Conservation (phyloP, 2,113 vertebrate species). For the Baryphthengus martii region DNA sequence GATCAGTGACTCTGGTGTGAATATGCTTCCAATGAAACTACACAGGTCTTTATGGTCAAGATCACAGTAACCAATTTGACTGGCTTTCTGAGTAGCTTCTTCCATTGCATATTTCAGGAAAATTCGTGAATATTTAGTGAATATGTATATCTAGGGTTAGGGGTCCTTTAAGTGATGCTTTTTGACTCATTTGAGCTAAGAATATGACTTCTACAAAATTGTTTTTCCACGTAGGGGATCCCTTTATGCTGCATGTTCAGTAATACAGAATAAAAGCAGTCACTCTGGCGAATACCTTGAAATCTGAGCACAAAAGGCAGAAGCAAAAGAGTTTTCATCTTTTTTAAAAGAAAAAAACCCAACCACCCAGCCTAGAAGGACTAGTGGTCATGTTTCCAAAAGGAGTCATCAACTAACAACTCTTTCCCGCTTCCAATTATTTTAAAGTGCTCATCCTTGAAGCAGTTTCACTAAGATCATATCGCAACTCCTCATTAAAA, state of each 20-base stretch:
- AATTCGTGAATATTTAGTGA: background rate
- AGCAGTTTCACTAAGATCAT: background rate
- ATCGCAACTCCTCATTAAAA: background rate
- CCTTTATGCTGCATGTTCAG: background rate
- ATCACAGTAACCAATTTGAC: rapidly evolving
- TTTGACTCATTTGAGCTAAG: background rate
- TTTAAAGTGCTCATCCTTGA: background rate
- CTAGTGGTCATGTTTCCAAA: background rate
- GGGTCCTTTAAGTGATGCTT: too few relatives aligned
- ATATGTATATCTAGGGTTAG: background rate
- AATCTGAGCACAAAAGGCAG: background rate
- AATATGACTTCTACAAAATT: background rate
- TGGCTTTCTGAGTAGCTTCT: background rate
- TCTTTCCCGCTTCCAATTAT: background rate
- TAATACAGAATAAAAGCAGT: background rate
- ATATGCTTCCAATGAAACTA: background rate
- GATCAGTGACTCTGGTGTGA: background rate
- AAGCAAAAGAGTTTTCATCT: background rate
- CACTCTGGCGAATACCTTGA: background rate
- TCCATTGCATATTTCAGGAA: background rate
- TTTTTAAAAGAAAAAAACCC: background rate
- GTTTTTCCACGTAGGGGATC: background rate
- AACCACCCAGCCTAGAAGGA: background rate
- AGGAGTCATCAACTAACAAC: background rate
- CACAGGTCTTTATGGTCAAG: background rate